A percentile compares a stretch with the other conserved stretches of the same genome.
Evolutionary conservation across 2,888 invertebrate genomes (phyloP).

Genomic region (Aphodius sticticus): DNA sequence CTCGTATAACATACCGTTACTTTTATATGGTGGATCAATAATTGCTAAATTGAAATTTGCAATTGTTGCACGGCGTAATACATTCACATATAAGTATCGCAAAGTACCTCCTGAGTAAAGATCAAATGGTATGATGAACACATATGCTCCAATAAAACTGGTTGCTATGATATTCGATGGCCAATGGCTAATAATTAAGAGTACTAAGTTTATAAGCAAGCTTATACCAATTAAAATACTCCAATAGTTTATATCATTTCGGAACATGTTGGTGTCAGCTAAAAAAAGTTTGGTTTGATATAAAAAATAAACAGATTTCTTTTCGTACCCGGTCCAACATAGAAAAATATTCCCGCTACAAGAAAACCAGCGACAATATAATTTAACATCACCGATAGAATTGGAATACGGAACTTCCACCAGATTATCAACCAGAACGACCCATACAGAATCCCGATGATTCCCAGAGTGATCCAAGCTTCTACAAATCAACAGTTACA

Average conservation of each 20-base stretch:
- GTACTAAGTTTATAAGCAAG: conserved; percentile 59
- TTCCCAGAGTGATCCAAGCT: conserved; percentile 52
- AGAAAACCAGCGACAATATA: conserved; percentile 70
- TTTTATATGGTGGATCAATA: conserved; percentile 68
- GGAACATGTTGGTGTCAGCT: conserved; percentile 62
- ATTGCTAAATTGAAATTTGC: conserved; percentile 67
- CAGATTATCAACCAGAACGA: conserved; percentile 69
- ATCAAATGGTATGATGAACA: conserved; percentile 69
- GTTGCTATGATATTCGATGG: conserved; percentile 70
- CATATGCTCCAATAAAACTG: conserved; percentile 71
- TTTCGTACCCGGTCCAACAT: conserved; percentile 66
- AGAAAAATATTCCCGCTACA: conserved; percentile 66
- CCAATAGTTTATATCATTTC: conserved; percentile 71
- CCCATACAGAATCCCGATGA: conserved; percentile 65
- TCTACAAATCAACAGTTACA: conserved; percentile 58
- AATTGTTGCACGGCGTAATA: conserved; percentile 69
- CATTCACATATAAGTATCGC: conserved; percentile 74
- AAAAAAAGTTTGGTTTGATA: conserved; percentile 48
- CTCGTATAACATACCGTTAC: conserved; percentile 62
- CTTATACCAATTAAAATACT: conserved; percentile 64
- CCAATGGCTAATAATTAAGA: conserved; percentile 63
- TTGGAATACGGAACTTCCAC: conserved; percentile 69
- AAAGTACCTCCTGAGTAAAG: conserved; percentile 71
- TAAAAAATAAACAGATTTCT: background rate
- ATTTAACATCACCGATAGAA: conserved; percentile 67